These are phyloP conservation scores for Cenopis cana DNA, from an alignment of 2,888 invertebrate species.

Conservation along the genomic window DNA sequence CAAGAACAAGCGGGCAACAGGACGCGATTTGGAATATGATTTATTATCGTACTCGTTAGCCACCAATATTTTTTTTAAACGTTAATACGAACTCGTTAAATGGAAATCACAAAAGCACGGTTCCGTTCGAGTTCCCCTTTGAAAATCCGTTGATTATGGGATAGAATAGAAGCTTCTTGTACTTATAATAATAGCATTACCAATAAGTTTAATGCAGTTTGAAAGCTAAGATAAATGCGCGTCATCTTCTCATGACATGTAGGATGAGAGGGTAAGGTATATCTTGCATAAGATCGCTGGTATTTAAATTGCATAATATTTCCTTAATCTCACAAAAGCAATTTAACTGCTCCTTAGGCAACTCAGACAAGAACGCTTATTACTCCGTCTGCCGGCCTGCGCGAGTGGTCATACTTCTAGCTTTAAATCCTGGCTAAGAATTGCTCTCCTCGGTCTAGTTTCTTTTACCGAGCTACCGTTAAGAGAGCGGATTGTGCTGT, in stretches of 20 bases:
- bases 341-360: conserved; percentile 43
- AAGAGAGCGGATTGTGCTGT: conserved; percentile 33
- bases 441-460: conserved; percentile 36
- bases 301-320: conserved; percentile 37
- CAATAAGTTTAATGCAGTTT: neutral
- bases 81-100: conserved; percentile 46
- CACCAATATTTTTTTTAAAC: conserved; percentile 63
- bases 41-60: conserved; percentile 72
- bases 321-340: conserved; percentile 42
- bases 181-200: neutral
- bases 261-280: conserved; percentile 27
- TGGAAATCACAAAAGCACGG: conserved; percentile 15
- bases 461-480: conserved; percentile 43
- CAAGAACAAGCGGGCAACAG: conserved; percentile 42
- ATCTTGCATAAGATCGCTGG: conserved; percentile 11
- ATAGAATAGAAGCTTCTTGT: neutral
- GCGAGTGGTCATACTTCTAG: conserved; percentile 31
- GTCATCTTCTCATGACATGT: conserved; percentile 29
- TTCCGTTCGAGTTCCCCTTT: conserved; percentile 40
- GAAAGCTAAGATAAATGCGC: neutral
- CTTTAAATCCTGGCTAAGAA: conserved; percentile 37
- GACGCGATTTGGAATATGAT: conserved; percentile 60
- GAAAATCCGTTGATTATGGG: neutral
- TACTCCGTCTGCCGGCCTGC: conserved; percentile 33
- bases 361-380: conserved; percentile 35